These are phyloP conservation scores for Echeneis naucrates DNA, from an alignment of 2,797 vertebrate genomes.

Conservation along the genomic window DNA sequence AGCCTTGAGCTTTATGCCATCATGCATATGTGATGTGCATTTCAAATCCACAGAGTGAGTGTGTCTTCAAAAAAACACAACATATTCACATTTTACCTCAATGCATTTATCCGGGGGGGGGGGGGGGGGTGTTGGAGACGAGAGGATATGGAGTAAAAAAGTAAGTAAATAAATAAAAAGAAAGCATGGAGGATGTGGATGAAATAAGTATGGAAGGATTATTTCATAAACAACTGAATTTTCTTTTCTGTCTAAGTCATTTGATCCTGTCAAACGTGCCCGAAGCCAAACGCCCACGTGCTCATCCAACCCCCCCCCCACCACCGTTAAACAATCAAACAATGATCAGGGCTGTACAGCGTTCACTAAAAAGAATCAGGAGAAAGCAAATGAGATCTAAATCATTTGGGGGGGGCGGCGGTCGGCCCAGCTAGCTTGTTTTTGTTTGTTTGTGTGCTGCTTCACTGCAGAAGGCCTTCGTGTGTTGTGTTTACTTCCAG, in stretches of 20 bases:
- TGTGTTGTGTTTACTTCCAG: conserved; percentile 59
- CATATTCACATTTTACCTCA: conserved; percentile 75
- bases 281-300: conserved; percentile 82
- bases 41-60: conserved; percentile 76
- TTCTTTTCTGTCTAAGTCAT: conserved; percentile 81
- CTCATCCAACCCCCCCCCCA: conserved; percentile 48
- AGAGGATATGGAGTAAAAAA: conserved; percentile 44
- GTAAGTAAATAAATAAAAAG: conserved; percentile 32
- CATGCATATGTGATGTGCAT: conserved; percentile 71
- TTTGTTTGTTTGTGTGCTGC: conserved; percentile 52
- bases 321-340: no score
- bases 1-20: conserved; percentile 74
- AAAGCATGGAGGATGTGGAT: conserved; percentile 70
- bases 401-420: conserved; percentile 23
- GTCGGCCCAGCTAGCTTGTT: conserved; percentile 47
- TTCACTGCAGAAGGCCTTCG: conserved; percentile 55
- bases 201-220: conserved; percentile 84
- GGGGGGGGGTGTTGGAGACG: conserved; percentile 28
- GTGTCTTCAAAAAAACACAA: conserved; percentile 74
- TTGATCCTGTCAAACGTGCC: conserved; percentile 85
- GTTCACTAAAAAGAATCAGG: conserved; percentile 28
- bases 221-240: conserved; percentile 85
- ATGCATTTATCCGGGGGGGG: conserved; percentile 49
- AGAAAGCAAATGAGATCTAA: conserved; percentile 71
- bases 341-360: conserved; percentile 53